Percentiles rank a stretch among this genome's conserved stretches.
phyloP scores from a whole-genome alignment of 2,113 vertebrate species.

The Cynopterus brachyotis region DNA sequence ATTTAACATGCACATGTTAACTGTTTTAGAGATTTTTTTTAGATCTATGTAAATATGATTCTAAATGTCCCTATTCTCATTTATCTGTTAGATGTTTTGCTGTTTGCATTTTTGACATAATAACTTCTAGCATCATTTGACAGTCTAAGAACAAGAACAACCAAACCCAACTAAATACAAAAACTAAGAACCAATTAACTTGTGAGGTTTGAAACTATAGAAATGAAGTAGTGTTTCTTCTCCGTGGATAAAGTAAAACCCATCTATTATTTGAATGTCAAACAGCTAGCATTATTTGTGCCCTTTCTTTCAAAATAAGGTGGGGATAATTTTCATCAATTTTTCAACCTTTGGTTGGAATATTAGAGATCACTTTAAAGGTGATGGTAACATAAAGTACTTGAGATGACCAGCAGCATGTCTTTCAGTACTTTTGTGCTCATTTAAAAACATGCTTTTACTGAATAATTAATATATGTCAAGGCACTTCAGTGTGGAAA shows the following conservation, averaged over 20 bases:
- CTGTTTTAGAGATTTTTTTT: not conserved
- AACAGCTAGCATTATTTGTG: not conserved
- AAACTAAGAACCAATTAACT: not conserved
- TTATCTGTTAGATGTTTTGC: not conserved
- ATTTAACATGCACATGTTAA: not conserved
- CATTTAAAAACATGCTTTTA: not conserved
- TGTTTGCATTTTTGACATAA: not conserved
- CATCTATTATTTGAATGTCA: not conserved
- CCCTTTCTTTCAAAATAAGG: not conserved
- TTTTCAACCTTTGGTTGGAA: not conserved
- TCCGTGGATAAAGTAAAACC: not conserved
- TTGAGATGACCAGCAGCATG: not conserved
- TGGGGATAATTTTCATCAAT: not conserved
- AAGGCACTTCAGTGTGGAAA: not conserved
- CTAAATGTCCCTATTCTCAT: not conserved
- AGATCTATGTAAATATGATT: slow-evolving; percentile 13
- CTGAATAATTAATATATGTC: not conserved
- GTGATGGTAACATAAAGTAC: not conserved
- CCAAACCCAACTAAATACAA: not conserved
- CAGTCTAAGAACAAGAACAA: not conserved
- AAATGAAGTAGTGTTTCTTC: not conserved
- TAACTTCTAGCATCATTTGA: not conserved
- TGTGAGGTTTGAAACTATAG: not conserved
- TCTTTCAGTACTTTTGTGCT: not conserved
- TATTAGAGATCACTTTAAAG: not conserved